Base-by-base conservation (phyloP, 2,113 vertebrate species). In the Epinephelus lanceolatus region DNA sequence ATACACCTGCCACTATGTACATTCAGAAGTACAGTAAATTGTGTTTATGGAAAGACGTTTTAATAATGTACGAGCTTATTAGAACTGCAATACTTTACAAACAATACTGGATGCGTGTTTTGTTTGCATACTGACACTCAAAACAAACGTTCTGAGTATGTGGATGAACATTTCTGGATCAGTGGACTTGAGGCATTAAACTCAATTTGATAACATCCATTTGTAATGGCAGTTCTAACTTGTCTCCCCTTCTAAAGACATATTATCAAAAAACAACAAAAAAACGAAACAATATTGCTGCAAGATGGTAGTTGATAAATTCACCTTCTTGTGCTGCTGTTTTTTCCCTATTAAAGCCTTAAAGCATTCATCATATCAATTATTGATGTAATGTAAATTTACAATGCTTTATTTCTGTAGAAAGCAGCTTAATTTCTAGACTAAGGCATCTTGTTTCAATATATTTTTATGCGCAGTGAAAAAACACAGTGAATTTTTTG, bases 21-120 rank as follows among this genome's bases (percentile, higher is more conserved):
- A 91, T 77, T 73, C 80, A 80, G 27, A 73, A 14, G 53, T 59
- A 76, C 80, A 74, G 78, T 17, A 14, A 69, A n/a, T 47, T n/a
- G 65, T 33, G 23, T 53, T 33, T 57, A 51, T 27, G 37, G 37
- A 78, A 73, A 86, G 3, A 37, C 2, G 18, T 15, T 10, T 25
- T 3, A 17, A 18, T 15, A 21, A 73, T 23, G 14, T 33, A 65
- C 55, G 51, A 65, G 33, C 2, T 37, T n/a, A 76, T 33, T 33
- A 15, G 4, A 25, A 23, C 47, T 40, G 33, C 21, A 84, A 87
- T 25, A 79, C 65, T 23, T 69, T 52, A 33, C 17, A 45, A 27
- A 74, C n/a, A 79, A 81, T 51, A 77, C 81, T 83, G 71, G 77
- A 49, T 14, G 19, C 2, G 3, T 5, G 45, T 11, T 60, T 19